These are phyloP conservation scores for Eufriesea mexicana DNA, from an alignment of 1,140 invertebrate species.

Conservation along the genomic window DNA sequence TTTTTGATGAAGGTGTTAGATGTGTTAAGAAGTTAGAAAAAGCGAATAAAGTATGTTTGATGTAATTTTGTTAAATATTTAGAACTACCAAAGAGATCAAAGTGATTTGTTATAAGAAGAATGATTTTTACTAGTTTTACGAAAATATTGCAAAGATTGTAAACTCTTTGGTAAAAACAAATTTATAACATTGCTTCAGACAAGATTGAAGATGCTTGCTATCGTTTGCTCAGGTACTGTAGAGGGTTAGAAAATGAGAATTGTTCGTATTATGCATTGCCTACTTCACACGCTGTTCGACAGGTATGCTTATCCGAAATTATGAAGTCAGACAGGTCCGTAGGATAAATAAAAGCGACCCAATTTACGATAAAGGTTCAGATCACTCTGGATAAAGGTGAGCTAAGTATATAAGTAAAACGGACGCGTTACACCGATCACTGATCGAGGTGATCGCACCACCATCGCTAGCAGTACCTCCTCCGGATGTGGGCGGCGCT, in stretches of 20 bases:
- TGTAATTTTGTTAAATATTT: background rate
- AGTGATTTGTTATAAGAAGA: no score
- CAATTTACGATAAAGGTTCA: slow-evolving; percentile 63
- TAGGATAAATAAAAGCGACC: slow-evolving; percentile 59
- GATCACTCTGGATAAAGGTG: slow-evolving; percentile 64
- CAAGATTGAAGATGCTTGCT: no score
- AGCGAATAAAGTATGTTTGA: no score
- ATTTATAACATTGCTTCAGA: no score
- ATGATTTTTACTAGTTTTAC: no score
- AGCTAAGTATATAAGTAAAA: slow-evolving; percentile 66
- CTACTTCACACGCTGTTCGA: slow-evolving; percentile 15
- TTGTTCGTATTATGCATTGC: background rate
- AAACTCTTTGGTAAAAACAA: no score
- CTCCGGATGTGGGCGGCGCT: slow-evolving; percentile 73
- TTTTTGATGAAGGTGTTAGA: no score
- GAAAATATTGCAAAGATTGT: no score
- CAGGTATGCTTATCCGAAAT: slow-evolving; percentile 55
- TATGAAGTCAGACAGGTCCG: slow-evolving; percentile 35
- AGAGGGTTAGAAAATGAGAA: no score
- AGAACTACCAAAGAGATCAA: no score
- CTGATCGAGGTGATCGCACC: slow-evolving; percentile 53
- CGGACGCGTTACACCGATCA: slow-evolving; percentile 60
- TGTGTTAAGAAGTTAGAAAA: no score
- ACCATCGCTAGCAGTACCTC: slow-evolving; percentile 42
- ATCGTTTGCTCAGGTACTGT: no score